phyloP scores from a whole-genome alignment of 2,888 invertebrate species.

The Eristalis tenax region DNA sequence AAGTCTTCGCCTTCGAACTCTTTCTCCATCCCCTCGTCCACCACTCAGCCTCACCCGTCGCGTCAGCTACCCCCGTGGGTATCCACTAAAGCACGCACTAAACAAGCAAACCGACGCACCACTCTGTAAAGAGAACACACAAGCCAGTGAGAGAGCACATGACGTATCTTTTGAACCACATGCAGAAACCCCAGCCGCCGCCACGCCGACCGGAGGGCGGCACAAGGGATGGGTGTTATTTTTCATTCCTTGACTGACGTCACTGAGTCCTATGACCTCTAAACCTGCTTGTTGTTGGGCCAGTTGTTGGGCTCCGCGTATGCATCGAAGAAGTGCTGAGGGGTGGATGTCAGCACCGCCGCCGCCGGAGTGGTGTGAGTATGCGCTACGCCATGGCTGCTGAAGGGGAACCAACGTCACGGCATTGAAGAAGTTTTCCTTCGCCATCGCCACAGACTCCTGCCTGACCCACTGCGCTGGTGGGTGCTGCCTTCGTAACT shows the following conservation, averaged over 20 bases:
- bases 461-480: neutral
- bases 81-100: neutral
- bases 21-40: neutral
- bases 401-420: neutral
- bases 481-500: conserved; percentile 21
- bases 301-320: neutral
- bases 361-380: neutral
- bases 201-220: neutral
- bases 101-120: neutral
- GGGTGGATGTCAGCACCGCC: neutral
- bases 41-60: neutral
- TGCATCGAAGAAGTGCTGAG: neutral
- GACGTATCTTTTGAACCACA: neutral
- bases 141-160: neutral
- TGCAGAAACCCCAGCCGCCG: neutral
- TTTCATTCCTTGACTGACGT: neutral
- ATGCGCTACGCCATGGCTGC: neutral
- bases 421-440: neutral
- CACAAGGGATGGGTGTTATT: neutral
- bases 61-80: neutral
- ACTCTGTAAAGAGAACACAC: neutral
- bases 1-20: neutral
- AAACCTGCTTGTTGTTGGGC: neutral
- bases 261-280: conserved; percentile 15
- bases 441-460: neutral